Evolutionary conservation across 2,113 vertebrate species (phyloP), one percentile per base, ranked within the genome.

Genomic region (Thryonomys swinderianus): DNA sequence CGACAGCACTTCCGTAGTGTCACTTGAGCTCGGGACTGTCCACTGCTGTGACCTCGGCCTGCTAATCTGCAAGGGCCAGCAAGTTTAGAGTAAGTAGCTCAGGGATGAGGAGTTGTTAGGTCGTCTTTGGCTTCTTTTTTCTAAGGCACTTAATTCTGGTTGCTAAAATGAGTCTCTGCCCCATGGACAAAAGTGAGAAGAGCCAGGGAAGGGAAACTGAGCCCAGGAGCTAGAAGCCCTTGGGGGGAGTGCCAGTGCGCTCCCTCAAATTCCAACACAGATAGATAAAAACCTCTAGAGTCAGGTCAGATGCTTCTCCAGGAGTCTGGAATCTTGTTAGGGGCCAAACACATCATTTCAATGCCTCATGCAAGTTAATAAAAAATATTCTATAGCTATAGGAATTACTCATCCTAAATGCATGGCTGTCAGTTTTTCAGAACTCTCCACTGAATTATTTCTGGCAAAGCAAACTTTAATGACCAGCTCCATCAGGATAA

Each of bases 351-450:
- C 53, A 76, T 55, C n/a, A 74, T 40, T 78, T 90, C 48, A 76
- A 45, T 74, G 61, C 57, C 66, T 71, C 62, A 55, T 64, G 40
- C 62, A 90, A 61, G 51, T 79, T 90, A 95, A 96, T 57, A 76
- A 91, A 90, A 88, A 84, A 81, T 79, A 82, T 40, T 90, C 81
- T 78, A 93, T 92, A 90, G 73, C 81, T 93, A 34, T 76, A 94
- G 83, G 57, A 94, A 78, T 61, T 64, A 82, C 51, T 95, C 73
- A 48, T 78, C 87, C 40, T 93, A 92, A 95, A 78, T 34, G 42
- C 66, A 79, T 18, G 71, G 37, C 30, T 57, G 53, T 76, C 67
- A 73, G 42, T 85, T 55, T 66, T 48, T 88, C 45, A 92, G 81
- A 88, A 85, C 53, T 45, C 53, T 57, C 78, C 62, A 57, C 73